These are phyloP conservation scores for Drosophila takahashii DNA, from an alignment of 1,140 invertebrate genomes.

Conservation along the genomic window DNA sequence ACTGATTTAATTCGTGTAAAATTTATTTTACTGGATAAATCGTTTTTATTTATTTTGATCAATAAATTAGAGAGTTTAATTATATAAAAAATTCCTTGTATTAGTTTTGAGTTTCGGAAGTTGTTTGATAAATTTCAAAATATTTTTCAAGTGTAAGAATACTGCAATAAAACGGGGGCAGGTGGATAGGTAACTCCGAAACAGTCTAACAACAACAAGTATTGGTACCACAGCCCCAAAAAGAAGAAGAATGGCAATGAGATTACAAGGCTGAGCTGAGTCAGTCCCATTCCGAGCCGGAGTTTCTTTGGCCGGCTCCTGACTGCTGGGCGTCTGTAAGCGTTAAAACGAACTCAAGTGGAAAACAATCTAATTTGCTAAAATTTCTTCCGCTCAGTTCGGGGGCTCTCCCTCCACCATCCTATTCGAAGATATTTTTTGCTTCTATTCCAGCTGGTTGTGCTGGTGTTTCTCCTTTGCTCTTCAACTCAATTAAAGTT, in stretches of 20 bases:
- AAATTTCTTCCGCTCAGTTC: slow-evolving; percentile 71
- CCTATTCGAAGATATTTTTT: slow-evolving; percentile 25
- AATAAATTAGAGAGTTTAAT: too few species aligned
- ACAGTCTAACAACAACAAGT: slow-evolving; percentile 23
- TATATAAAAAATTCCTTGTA: too few species aligned
- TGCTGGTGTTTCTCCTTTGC: slow-evolving; percentile 44
- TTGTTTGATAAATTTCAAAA: not conserved
- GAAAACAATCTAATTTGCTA: slow-evolving; percentile 85
- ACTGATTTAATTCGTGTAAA: too few species aligned
- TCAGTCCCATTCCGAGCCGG: slow-evolving; percentile 13
- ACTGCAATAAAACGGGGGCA: not conserved
- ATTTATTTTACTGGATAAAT: too few species aligned
- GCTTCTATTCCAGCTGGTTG: slow-evolving; percentile 10
- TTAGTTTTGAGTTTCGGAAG: not conserved
- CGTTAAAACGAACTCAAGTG: slow-evolving; percentile 84
- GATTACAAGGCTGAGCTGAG: slow-evolving; percentile 48
- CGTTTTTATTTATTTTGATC: too few species aligned
- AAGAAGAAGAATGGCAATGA: slow-evolving; percentile 32
- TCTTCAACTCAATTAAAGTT: slow-evolving; percentile 82
- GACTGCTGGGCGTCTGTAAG: slow-evolving; percentile 49
- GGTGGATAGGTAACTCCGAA: slow-evolving; percentile 31
- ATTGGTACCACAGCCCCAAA: slow-evolving; percentile 2
- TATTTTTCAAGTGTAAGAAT: slow-evolving; percentile 5
- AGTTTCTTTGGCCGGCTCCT: slow-evolving; percentile 12
- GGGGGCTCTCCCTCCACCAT: not conserved